Evolutionary conservation across 2,797 vertebrate species (phyloP).

Genomic region (Dermochelys coriacea): DNA sequence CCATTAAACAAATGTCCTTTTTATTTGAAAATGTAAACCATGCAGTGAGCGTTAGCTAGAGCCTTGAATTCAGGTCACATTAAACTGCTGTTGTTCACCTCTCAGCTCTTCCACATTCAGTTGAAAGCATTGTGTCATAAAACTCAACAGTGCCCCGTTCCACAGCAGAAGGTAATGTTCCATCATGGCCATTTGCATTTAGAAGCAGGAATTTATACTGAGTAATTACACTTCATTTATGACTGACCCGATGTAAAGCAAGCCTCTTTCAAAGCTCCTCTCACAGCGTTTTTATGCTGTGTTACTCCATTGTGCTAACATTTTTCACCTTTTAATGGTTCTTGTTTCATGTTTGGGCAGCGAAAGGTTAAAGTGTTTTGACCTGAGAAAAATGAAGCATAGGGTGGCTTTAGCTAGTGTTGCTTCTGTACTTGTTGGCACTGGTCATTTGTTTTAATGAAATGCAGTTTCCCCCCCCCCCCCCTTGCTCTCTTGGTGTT

Average conservation of each 20-base stretch:
- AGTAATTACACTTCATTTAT: not conserved
- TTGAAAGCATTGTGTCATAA: not conserved
- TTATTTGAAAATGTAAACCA: conserved; percentile 72
- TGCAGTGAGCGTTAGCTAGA: conserved; percentile 2
- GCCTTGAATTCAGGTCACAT: conserved; percentile 51
- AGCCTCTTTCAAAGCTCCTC: conserved; percentile 16
- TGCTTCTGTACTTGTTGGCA: not conserved
- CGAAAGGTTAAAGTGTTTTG: not conserved
- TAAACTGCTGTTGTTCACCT: conserved; percentile 37
- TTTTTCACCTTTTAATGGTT: not conserved
- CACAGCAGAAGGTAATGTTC: not conserved
- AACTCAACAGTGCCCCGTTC: rapidly evolving
- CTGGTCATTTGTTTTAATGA: not conserved
- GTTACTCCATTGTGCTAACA: not conserved
- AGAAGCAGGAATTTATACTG: not conserved
- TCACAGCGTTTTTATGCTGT: not conserved
- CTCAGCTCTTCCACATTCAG: not conserved
- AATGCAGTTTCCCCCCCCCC: not conserved
- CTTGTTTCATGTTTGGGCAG: not conserved
- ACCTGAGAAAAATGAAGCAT: not conserved
- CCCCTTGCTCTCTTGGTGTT: not conserved
- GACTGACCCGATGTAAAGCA: conserved; percentile 3
- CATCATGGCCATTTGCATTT: rapidly evolving
- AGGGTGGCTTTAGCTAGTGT: rapidly evolving
- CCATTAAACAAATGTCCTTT: conserved; percentile 70